Conservation (phyloP, 2,113 vertebrate species). For the Hystrix brachyura region DNA sequence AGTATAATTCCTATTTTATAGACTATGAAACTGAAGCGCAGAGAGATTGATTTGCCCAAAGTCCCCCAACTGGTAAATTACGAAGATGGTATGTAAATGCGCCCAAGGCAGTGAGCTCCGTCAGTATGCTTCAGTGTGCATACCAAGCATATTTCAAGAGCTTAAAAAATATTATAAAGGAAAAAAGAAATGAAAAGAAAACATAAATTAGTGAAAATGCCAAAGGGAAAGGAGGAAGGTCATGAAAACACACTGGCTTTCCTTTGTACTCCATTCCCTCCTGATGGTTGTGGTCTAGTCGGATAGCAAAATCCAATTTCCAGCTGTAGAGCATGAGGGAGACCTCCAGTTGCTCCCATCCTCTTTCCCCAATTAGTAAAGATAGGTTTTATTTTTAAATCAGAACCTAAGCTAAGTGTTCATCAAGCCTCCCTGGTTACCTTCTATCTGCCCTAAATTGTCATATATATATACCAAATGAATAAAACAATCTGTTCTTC, state of each 20-base stretch:
- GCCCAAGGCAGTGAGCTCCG: background rate
- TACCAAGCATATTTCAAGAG: background rate
- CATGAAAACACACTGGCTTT: background rate
- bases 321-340: background rate
- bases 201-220: background rate
- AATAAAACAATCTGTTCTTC: slow-evolving; percentile 40
- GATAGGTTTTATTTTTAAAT: slow-evolving; percentile 46
- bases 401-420: slow-evolving; percentile 13
- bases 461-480: slow-evolving; percentile 21
- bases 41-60: background rate
- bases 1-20: background rate
- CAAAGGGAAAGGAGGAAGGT: background rate
- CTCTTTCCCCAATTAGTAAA: background rate
- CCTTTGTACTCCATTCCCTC: background rate
- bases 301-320: slow-evolving; percentile 12
- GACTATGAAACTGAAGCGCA: slow-evolving; percentile 24
- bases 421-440: slow-evolving; percentile 56
- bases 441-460: slow-evolving; percentile 46
- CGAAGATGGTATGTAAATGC: background rate
- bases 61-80: background rate
- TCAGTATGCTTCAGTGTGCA: background rate
- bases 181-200: background rate
- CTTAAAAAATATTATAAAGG: background rate
- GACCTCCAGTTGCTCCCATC: background rate
- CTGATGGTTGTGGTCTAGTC: background rate